phyloP scores from a whole-genome alignment of 2,888 invertebrate species.

The Bruchidius siliquastri region DNA sequence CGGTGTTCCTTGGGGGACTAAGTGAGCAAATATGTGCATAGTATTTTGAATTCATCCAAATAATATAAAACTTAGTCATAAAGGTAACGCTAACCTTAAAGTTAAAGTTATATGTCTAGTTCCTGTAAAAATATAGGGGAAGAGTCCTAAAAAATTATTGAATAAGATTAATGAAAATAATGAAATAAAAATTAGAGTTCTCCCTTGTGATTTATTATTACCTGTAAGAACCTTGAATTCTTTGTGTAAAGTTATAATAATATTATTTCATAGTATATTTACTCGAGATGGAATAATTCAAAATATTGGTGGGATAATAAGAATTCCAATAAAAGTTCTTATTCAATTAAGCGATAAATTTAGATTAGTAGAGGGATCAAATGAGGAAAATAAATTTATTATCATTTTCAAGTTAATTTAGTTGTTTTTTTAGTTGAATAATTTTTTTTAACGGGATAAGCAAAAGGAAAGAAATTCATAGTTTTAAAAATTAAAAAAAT shows the following conservation, averaged over 20 bases:
- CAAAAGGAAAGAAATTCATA: slow-evolving; percentile 45
- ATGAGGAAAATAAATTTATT: slow-evolving; percentile 64
- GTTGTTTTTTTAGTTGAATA: slow-evolving; percentile 36
- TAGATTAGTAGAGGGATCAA: slow-evolving; percentile 58
- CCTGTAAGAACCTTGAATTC: slow-evolving; percentile 58
- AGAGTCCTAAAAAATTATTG: slow-evolving; percentile 66
- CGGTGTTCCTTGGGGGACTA: slow-evolving; percentile 67
- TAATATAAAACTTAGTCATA: slow-evolving; percentile 64
- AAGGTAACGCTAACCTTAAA: slow-evolving; percentile 55
- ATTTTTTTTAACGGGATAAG: slow-evolving; percentile 21
- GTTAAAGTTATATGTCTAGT: slow-evolving; percentile 60
- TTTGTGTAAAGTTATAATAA: slow-evolving; percentile 49
- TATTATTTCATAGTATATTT: slow-evolving; percentile 50
- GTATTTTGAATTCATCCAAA: slow-evolving; percentile 61
- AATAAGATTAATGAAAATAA: slow-evolving; percentile 58
- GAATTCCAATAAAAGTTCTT: slow-evolving; percentile 51
- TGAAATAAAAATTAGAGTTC: slow-evolving; percentile 42
- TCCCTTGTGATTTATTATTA: slow-evolving; percentile 35
- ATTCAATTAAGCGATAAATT: slow-evolving; percentile 57
- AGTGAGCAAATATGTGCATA: slow-evolving; percentile 61
- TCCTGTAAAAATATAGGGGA: slow-evolving; percentile 67
- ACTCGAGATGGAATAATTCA: slow-evolving; percentile 55
- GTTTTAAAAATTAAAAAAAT: slow-evolving; percentile 52
- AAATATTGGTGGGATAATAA: slow-evolving; percentile 52
- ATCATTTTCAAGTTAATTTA: slow-evolving; percentile 56